phyloP scores from a whole-genome alignment of 2,113 vertebrate genomes.

The Myrmecophaga tridactyla region DNA sequence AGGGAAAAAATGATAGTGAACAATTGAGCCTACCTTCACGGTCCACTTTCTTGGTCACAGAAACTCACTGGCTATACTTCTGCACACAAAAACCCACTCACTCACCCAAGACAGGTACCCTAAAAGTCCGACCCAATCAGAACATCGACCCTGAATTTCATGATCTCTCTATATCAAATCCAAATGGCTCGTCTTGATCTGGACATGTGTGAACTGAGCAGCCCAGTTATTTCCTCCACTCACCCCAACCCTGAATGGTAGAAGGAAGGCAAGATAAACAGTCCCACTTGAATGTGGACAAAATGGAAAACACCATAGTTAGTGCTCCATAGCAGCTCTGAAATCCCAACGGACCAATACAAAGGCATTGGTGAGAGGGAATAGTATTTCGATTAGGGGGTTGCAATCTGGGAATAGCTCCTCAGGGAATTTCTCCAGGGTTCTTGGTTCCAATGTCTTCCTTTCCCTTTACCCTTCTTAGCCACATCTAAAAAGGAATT shows the following conservation, averaged over 20 bases:
- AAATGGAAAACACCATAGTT: neutral
- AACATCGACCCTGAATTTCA: neutral
- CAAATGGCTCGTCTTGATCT: neutral
- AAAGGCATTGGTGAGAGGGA: neutral
- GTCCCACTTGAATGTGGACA: neutral
- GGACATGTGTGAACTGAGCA: neutral
- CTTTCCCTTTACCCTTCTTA: neutral
- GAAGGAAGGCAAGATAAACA: neutral
- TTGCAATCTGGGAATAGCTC: too few relatives aligned
- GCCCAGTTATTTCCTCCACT: neutral
- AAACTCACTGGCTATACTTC: neutral
- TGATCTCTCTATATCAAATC: neutral
- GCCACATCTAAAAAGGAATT: neutral
- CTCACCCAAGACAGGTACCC: neutral
- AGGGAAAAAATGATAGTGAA: neutral
- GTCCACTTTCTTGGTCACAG: neutral
- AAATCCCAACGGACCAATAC: neutral
- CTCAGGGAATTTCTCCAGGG: neutral
- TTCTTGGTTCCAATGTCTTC: neutral
- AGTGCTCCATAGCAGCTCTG: rapidly evolving
- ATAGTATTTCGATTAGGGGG: neutral
- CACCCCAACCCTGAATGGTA: neutral
- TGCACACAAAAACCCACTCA: neutral
- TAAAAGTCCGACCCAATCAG: neutral
- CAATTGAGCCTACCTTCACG: neutral